Evolutionary conservation across 2,888 invertebrate species (phyloP), one percentile per base, ranked within the genome.

Genomic region (Syrphus vitripennis): DNA sequence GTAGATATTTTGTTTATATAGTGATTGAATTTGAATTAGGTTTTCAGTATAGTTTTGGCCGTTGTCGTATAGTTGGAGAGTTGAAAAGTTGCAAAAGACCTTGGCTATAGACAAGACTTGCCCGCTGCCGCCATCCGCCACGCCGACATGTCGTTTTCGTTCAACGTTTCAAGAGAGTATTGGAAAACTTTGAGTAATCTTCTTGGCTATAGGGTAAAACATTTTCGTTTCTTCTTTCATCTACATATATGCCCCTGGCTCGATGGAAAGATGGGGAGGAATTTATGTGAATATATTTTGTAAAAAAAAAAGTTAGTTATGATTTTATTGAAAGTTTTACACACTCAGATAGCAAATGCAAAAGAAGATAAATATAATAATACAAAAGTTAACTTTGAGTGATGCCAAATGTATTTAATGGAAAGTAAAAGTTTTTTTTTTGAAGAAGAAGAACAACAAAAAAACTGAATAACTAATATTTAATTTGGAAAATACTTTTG

Each of bases 11-110:
- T 19, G 19, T 59, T 21, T 21, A n/a, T 37, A 40, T 19, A 31
- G n/a, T 61, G 61, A 61, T 61, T 61, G 61, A 37, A 61, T 61
- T 61, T 61, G 40, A 61, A 61, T 61, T 61, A 61, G 37, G 2
- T 40, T 61, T 24, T 24, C 40, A 24, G 19, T 40, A 31, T 14
- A 48, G 48, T 45, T 45, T 57, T 57, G 57, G 29, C 29, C n/a
- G 53, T n/a, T 53, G 53, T 26, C 53, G 26, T 24, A 3, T 37
- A 4, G 42, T 45, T 16, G 9, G 4, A n/a, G n/a, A 53, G 31
- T 57, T 31, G 34, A 61, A 24, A 40, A 40, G 61, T 61, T 61
- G 37, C n/a, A 59, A 59, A 19, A 24, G 37, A 61, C 10, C 19
- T 26, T 24, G 5, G n/a, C 24, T n/a, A n/a, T 7, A 50, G 50